Evolutionary conservation across 2,888 invertebrate genomes (phyloP).

Genomic region (Steinernema carpocapsae): DNA sequence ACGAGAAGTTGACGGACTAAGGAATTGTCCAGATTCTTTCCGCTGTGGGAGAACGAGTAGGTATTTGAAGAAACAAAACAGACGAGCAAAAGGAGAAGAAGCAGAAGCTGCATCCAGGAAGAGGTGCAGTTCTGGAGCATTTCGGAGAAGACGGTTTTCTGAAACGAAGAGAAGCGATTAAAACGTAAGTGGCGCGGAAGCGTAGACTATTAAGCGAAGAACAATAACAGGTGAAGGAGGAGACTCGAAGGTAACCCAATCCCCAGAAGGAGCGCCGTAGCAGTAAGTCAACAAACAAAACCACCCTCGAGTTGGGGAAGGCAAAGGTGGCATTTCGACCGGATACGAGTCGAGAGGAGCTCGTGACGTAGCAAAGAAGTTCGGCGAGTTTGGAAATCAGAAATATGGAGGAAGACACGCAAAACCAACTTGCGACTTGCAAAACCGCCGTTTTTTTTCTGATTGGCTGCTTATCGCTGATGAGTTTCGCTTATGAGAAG

Average conservation of each 20-base stretch:
- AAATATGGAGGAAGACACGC: no score
- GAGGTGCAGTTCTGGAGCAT: neutral
- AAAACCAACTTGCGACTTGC: no score
- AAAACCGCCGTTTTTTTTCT: no score
- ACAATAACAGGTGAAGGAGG: neutral
- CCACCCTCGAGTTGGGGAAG: neutral
- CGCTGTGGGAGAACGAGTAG: neutral
- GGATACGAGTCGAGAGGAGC: no score
- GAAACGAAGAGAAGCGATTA: neutral
- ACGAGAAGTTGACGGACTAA: constrained; percentile 18
- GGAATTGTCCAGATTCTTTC: neutral
- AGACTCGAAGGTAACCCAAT: neutral
- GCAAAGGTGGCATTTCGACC: neutral
- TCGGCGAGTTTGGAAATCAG: no score
- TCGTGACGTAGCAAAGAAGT: no score
- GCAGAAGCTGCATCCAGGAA: neutral
- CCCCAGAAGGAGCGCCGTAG: neutral
- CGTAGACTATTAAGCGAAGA: neutral
- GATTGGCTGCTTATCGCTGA: no score
- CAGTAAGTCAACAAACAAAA: neutral
- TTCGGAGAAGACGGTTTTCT: neutral
- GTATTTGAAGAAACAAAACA: neutral
- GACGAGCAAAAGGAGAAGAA: neutral
- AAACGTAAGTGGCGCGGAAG: neutral
- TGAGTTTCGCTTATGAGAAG: no score